Conservation (phyloP, 2,888 invertebrate genomes). For the Lumbricus terrestris region DNA sequence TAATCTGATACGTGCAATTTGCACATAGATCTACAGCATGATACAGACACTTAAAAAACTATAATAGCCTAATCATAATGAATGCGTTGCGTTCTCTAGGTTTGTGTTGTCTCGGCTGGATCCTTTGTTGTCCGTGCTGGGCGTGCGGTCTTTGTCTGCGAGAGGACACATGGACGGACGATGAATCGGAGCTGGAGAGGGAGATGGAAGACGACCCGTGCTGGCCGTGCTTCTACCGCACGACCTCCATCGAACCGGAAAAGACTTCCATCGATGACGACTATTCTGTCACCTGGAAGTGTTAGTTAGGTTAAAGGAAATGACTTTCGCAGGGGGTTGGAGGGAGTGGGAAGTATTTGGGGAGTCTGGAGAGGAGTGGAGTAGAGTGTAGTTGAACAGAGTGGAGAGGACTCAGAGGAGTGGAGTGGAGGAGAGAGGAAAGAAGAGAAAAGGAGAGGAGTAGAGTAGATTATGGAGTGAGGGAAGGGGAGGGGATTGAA, state of each 20-base stretch:
- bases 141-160: neutral
- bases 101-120: neutral
- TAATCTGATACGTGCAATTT: too few species aligned
- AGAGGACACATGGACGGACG: neutral
- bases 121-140: neutral
- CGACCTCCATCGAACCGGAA: neutral
- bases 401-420: neutral
- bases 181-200: neutral
- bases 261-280: neutral
- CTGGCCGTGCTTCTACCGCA: constrained; percentile 10
- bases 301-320: neutral
- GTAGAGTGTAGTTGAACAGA: neutral
- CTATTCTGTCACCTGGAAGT: neutral
- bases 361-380: neutral
- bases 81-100: neutral
- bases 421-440: neutral
- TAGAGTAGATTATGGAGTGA: neutral
- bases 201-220: neutral
- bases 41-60: too few species aligned
- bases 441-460: neutral
- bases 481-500: neutral
- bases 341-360: neutral
- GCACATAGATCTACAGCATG: too few species aligned
- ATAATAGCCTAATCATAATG: too few species aligned
- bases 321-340: neutral